A percentile compares a stretch with the other conserved stretches of the same genome.
Evolutionary conservation across 1,140 invertebrate species (phyloP).

Genomic region (Schlechtendalia chinensis): DNA sequence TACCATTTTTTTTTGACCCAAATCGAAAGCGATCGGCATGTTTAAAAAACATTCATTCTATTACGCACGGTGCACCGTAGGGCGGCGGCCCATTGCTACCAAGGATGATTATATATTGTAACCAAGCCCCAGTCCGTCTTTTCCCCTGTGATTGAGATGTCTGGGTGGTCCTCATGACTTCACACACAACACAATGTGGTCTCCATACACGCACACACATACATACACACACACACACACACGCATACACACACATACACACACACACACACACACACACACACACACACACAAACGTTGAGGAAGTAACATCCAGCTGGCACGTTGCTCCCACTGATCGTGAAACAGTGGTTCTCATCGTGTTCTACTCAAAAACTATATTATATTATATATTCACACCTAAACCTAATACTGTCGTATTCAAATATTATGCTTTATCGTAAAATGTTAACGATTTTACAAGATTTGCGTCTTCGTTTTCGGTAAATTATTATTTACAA

Average conservation of each 20-base stretch:
- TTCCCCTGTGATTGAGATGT: constrained; percentile 30
- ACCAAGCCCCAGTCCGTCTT: constrained; percentile 25
- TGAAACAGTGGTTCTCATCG: constrained; percentile 46
- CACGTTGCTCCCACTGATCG: constrained; percentile 47
- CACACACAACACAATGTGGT: constrained; percentile 50
- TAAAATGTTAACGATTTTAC: not conserved
- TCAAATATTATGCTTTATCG: not conserved
- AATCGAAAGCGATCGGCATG: constrained; percentile 7
- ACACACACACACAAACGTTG: constrained; percentile 12
- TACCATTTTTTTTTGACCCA: constrained; percentile 20
- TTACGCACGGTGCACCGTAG: not conserved
- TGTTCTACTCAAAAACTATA: not conserved
- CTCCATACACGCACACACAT: constrained; percentile 17
- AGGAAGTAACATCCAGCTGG: constrained; percentile 48
- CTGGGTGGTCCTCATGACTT: constrained; percentile 48
- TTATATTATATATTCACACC: not conserved
- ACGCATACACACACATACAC: constrained; percentile 40
- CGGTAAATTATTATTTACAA: not conserved
- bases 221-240: constrained; percentile 24
- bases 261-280: not conserved
- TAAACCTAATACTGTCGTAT: not conserved
- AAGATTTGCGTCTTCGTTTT: not conserved
- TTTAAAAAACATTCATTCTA: constrained; percentile 28
- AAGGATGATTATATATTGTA: constrained; percentile 47
- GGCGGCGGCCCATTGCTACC: constrained; percentile 16